These are phyloP conservation scores for Henricia sp. DNA, from an alignment of 53 echinoderm and acorn worm species.

Conservation along the genomic window DNA sequence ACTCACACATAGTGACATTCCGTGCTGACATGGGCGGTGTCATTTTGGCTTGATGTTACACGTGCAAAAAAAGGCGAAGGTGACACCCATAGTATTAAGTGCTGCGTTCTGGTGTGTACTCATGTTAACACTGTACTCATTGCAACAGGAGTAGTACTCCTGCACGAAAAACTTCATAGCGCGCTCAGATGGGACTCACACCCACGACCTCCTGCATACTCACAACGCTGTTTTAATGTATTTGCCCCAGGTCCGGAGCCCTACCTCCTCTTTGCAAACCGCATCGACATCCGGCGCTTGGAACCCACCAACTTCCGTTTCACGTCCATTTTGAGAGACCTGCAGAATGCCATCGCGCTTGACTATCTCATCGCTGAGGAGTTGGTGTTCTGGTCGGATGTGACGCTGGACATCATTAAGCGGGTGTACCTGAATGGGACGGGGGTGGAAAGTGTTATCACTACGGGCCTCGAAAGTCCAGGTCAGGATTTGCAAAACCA, in stretches of 20 bases:
- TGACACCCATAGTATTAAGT: too few species aligned
- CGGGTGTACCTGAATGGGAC: constrained; percentile 86
- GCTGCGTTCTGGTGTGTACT: too few species aligned
- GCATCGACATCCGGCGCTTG: constrained; percentile 93
- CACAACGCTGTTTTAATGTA: too few species aligned
- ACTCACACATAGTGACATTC: too few species aligned
- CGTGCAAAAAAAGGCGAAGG: too few species aligned
- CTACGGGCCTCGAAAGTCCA: constrained; percentile 92
- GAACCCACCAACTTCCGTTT: constrained; percentile 80
- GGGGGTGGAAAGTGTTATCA: constrained; percentile 72
- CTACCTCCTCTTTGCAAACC: constrained; percentile 95
- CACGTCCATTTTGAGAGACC: constrained; percentile 77
- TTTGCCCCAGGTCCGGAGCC: constrained; percentile 79
- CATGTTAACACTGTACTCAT: too few species aligned
- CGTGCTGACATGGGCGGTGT: too few species aligned
- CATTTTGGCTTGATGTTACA: too few species aligned
- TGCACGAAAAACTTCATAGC: too few species aligned
- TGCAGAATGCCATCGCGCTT: constrained; percentile 96
- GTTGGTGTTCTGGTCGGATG: constrained; percentile 96
- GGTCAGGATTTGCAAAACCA: constrained; percentile 50
- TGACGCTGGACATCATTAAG: constrained; percentile 91
- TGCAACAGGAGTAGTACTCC: too few species aligned
- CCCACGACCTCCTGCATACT: too few species aligned
- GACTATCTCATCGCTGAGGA: constrained; percentile 86
- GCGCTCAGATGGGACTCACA: too few species aligned